Percentiles rank a stretch among this genome's conserved stretches.
These are phyloP conservation scores for Kryptolebias marmoratus DNA, from an alignment of 2,113 vertebrate species.

Conservation along the genomic window DNA sequence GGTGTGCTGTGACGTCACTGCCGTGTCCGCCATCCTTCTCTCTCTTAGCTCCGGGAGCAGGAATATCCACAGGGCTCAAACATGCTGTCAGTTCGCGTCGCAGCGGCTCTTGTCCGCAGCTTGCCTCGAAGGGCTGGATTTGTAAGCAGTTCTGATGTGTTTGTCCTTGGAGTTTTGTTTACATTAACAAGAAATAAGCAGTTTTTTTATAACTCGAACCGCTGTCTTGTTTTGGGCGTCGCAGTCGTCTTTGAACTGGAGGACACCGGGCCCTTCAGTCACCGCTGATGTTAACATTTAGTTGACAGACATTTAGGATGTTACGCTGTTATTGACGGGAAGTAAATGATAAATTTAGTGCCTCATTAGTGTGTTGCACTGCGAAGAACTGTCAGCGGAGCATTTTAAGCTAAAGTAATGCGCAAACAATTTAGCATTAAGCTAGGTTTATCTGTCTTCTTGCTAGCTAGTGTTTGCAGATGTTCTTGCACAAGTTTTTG, in stretches of 20 bases:
- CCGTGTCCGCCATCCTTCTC: conserved; percentile 66
- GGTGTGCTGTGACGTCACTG: conserved; percentile 55
- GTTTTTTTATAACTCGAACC: background rate
- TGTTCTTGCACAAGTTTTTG: background rate
- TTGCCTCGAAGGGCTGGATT: conserved; percentile 85
- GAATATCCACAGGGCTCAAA: conserved; percentile 6
- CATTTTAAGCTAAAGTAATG: background rate
- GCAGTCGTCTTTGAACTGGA: conserved; percentile 49
- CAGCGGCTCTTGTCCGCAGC: conserved; percentile 84
- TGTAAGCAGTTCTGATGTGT: conserved; percentile 75
- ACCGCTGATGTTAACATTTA: background rate
- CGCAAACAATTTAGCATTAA: background rate
- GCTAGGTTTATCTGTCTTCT: background rate
- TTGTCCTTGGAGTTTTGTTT: background rate
- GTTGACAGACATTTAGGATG: background rate
- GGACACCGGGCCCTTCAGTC: conserved; percentile 61
- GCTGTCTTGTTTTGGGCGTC: conserved; percentile 12
- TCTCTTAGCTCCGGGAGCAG: conserved; percentile 58
- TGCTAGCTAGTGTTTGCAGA: background rate
- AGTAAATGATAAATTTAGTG: background rate
- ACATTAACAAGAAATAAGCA: accelerated
- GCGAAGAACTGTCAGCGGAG: background rate
- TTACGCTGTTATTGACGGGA: accelerated
- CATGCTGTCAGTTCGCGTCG: conserved; percentile 90
- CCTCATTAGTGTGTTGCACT: background rate